Evolutionary conservation across 2,113 vertebrate genomes (phyloP).

Genomic region (Alces alces): DNA sequence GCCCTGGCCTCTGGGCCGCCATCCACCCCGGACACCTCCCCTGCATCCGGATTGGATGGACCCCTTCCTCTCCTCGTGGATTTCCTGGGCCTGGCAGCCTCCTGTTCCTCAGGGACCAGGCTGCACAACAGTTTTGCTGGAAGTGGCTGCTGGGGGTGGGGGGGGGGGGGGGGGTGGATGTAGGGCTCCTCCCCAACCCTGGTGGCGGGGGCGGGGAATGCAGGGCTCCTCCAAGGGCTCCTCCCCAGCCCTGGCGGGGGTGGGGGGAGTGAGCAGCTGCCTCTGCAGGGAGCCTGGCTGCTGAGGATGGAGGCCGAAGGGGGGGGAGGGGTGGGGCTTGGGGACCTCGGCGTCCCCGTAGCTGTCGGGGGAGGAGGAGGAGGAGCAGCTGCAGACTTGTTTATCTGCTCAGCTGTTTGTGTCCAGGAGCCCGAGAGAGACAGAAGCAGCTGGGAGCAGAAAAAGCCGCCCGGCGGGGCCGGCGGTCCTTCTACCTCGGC

Average conservation of each 20-base stretch:
- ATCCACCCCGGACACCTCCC: background rate
- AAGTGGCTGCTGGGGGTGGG: conserved; percentile 3
- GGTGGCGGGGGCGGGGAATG: background rate
- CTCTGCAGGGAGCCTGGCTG: background rate
- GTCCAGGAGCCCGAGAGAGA: conserved; percentile 67
- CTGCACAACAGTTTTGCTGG: conserved; percentile 52
- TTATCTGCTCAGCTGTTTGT: conserved; percentile 82
- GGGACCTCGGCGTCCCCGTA: background rate
- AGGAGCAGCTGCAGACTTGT: conserved; percentile 82
- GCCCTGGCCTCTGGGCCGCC: background rate
- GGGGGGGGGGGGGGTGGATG: background rate
- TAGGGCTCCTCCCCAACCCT: background rate
- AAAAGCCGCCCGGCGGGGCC: conserved; percentile 7
- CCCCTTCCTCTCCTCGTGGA: conserved; percentile 22
- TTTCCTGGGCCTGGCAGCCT: background rate
- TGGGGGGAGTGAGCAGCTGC: conserved; percentile 19
- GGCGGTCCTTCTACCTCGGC: conserved; percentile 55
- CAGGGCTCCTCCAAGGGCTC: background rate
- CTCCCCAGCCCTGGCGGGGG: background rate
- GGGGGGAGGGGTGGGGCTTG: conserved; percentile 64
- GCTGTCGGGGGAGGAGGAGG: conserved; percentile 63
- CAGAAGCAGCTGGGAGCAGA: conserved; percentile 76
- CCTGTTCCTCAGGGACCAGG: background rate
- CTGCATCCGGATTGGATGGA: background rate
- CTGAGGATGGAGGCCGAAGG: conserved; percentile 26